These are phyloP conservation scores for Callaeas wilsoni DNA, from an alignment of 2,113 vertebrate genomes.

Conservation along the genomic window DNA sequence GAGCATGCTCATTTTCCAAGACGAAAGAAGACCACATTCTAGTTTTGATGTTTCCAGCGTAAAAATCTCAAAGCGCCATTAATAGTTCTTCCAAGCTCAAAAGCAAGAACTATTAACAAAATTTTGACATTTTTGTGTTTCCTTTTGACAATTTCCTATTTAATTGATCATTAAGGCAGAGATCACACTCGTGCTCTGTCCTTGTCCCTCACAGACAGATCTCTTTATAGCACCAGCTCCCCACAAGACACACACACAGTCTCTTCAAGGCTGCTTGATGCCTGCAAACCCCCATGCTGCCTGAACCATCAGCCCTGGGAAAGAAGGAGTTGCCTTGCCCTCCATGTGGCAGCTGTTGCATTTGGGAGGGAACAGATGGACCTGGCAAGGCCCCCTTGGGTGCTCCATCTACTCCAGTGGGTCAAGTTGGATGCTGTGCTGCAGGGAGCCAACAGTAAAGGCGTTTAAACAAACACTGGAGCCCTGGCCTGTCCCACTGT, in stretches of 20 bases:
- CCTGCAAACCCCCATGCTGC: neutral
- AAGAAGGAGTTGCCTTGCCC: neutral
- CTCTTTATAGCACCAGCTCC: neutral
- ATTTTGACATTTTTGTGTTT: conserved; percentile 12
- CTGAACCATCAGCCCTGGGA: neutral
- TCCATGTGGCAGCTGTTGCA: fast-evolving
- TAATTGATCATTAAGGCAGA: conserved; percentile 58
- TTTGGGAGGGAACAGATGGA: neutral
- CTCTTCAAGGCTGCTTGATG: neutral
- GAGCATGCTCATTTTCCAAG: neutral
- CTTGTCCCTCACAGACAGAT: neutral
- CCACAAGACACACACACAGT: neutral
- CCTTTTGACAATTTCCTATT: conserved; percentile 44
- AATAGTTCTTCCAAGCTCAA: neutral
- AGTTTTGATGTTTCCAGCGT: neutral
- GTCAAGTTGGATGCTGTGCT: fast-evolving
- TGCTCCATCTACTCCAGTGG: neutral
- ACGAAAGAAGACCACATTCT: neutral
- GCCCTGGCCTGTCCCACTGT: neutral
- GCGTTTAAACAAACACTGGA: neutral
- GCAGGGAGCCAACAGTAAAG: neutral
- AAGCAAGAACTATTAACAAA: conserved; percentile 16
- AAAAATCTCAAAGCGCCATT: conserved; percentile 25
- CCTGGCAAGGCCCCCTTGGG: neutral
- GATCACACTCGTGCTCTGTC: neutral